Conservation (phyloP, 2,888 invertebrate species). For the Spodoptera exigua region DNA sequence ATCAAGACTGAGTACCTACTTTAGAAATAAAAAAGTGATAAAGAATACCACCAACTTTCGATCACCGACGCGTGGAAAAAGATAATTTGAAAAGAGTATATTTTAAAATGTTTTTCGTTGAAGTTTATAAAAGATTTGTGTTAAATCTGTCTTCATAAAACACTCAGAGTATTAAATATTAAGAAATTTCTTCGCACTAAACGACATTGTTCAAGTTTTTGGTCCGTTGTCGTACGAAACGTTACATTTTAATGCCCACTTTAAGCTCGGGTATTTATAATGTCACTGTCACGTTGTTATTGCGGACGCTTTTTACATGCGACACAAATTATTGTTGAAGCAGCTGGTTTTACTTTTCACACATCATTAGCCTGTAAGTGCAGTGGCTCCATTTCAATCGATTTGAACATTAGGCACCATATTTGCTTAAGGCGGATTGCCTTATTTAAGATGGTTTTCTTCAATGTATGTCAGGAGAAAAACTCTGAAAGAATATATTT, state of each 20-base stretch:
- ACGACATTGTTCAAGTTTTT: background rate
- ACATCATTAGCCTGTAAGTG: background rate
- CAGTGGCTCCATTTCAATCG: too few relatives aligned
- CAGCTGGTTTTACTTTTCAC: background rate
- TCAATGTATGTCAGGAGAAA: too few relatives aligned
- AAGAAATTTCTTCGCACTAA: background rate
- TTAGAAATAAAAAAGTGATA: too few relatives aligned
- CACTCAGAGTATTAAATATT: background rate
- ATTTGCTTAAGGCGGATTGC: too few relatives aligned
- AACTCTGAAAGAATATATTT: too few relatives aligned
- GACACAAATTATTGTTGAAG: background rate
- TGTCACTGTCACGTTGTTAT: conserved; percentile 5
- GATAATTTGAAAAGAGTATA: background rate
- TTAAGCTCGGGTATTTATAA: conserved; percentile 1
- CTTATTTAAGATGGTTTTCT: too few relatives aligned
- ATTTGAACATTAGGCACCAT: too few relatives aligned
- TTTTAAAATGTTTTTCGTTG: background rate
- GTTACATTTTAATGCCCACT: conserved; percentile 9
- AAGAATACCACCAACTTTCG: too few relatives aligned
- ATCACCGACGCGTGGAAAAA: background rate
- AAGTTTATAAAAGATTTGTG: background rate
- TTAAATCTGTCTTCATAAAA: background rate
- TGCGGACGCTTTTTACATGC: conserved; percentile 1
- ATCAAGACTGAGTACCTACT: too few relatives aligned
- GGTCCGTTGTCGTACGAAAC: background rate